Evolutionary conservation across 1,140 invertebrate genomes (phyloP).

Genomic region (Prorops nasuta): DNA sequence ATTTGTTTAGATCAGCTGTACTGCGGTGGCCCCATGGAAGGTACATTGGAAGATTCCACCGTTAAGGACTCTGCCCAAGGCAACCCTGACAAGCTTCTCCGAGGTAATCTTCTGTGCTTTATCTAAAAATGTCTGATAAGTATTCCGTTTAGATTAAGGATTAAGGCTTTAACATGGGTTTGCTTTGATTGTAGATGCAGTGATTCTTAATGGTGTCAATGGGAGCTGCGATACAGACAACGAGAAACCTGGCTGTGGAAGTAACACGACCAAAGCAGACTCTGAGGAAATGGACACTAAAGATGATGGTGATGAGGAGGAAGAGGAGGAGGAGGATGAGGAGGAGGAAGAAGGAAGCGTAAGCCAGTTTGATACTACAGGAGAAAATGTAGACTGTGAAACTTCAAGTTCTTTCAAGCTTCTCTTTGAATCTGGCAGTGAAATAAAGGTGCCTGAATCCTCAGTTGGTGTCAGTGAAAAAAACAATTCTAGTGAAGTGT

Average conservation of each 20-base stretch:
- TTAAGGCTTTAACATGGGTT: too few species aligned
- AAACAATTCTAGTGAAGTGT: constrained; percentile 43
- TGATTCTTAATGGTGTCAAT: constrained; percentile 50
- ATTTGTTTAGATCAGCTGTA: constrained; percentile 32
- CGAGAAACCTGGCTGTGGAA: constrained; percentile 31
- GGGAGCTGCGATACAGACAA: constrained; percentile 43
- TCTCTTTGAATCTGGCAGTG: neutral
- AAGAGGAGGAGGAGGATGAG: constrained; percentile 27
- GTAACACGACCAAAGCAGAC: constrained; percentile 17
- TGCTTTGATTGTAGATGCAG: constrained; percentile 29
- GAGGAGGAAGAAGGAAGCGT: constrained; percentile 27
- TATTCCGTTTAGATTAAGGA: too few species aligned
- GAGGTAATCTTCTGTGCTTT: constrained; percentile 34
- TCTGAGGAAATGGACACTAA: constrained; percentile 21
- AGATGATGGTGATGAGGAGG: constrained; percentile 33
- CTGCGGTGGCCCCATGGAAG: constrained; percentile 51
- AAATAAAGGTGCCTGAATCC: constrained; percentile 15
- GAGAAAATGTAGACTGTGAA: too few species aligned
- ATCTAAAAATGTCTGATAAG: neutral
- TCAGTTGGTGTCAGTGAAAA: constrained; percentile 33
- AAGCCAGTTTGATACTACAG: constrained; percentile 1
- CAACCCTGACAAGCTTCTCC: constrained; percentile 33
- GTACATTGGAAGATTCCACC: constrained; percentile 47
- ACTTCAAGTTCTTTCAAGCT: too few species aligned
- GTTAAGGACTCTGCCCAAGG: constrained; percentile 48